phyloP scores from a whole-genome alignment of 2,797 vertebrate genomes.

The Intellagama lesueurii region DNA sequence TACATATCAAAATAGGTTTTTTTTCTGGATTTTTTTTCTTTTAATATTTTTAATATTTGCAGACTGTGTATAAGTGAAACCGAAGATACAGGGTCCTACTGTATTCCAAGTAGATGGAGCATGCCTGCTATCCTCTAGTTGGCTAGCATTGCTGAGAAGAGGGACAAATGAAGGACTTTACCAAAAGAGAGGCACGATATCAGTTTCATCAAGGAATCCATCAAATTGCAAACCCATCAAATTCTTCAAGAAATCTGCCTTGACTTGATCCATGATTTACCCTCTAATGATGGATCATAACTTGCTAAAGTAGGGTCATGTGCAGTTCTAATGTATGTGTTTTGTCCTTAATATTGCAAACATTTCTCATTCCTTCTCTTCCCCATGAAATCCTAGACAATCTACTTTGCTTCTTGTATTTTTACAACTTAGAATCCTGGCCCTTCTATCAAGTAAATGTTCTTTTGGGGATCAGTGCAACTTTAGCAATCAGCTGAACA shows the following conservation, averaged over 20 bases:
- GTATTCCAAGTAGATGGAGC: not conserved
- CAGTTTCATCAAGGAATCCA: not conserved
- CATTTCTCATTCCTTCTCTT: not conserved
- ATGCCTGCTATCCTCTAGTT: not conserved
- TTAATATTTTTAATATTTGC: too few relatives aligned
- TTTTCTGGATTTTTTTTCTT: too few relatives aligned
- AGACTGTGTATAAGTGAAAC: too few relatives aligned
- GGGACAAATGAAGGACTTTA: not conserved
- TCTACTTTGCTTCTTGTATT: constrained; percentile 12
- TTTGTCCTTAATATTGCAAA: not conserved
- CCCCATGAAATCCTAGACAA: constrained; percentile 12
- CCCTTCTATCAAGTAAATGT: constrained; percentile 1
- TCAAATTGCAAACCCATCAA: not conserved
- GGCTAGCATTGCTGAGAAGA: not conserved
- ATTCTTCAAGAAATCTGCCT: not conserved
- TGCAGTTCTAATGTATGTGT: not conserved
- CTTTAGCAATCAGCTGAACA: not conserved
- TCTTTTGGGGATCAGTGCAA: constrained; percentile 21
- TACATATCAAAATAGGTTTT: too few relatives aligned
- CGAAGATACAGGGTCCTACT: too few relatives aligned
- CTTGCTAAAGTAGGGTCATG: not conserved
- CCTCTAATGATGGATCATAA: not conserved
- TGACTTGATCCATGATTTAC: not conserved
- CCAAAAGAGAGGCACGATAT: not conserved
- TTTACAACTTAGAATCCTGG: constrained; percentile 5